Evolutionary conservation across 2,888 invertebrate genomes (phyloP).

Genomic region (Aleiodes alternator): DNA sequence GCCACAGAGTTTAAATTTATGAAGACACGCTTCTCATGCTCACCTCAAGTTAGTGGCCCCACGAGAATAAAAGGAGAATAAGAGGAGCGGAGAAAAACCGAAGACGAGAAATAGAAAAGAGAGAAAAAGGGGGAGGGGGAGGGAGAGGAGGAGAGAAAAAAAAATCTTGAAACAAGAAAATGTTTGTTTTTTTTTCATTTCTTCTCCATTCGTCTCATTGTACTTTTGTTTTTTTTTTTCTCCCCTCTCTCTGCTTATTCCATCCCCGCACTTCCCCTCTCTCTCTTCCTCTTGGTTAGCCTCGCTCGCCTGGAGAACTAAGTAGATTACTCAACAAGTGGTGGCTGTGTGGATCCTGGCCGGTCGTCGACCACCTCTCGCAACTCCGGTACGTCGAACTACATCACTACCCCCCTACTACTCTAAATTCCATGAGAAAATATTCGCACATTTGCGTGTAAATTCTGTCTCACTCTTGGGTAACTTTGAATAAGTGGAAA

Average conservation of each 20-base stretch:
- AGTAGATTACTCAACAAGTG: slow-evolving; percentile 75
- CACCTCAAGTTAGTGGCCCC: slow-evolving; percentile 53
- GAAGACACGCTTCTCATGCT: slow-evolving; percentile 55
- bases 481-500: slow-evolving; percentile 25
- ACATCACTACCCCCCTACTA: slow-evolving; percentile 45
- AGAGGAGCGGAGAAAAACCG: slow-evolving; percentile 45
- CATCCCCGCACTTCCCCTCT: background rate
- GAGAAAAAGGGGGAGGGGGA: slow-evolving; percentile 27
- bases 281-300: slow-evolving; percentile 29
- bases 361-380: slow-evolving; percentile 65
- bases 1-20: slow-evolving; percentile 66
- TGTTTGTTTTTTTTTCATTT: slow-evolving; percentile 25
- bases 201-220: slow-evolving; percentile 20
- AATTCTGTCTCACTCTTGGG: slow-evolving; percentile 19
- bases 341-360: slow-evolving; percentile 68
- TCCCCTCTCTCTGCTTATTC: slow-evolving; percentile 26
- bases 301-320: slow-evolving; percentile 68
- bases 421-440: slow-evolving; percentile 47
- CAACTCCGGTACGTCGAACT: slow-evolving; percentile 42
- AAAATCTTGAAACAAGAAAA: slow-evolving; percentile 12
- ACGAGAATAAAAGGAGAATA: background rate
- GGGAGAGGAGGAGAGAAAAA: slow-evolving; percentile 39
- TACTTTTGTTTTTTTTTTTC: slow-evolving; percentile 28
- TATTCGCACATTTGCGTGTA: slow-evolving; percentile 32
- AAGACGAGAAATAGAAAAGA: slow-evolving; percentile 35